Percentiles rank a stretch among this genome's conserved stretches.
phyloP scores from a whole-genome alignment of 2,797 vertebrate species.

The Ibycter americanus region DNA sequence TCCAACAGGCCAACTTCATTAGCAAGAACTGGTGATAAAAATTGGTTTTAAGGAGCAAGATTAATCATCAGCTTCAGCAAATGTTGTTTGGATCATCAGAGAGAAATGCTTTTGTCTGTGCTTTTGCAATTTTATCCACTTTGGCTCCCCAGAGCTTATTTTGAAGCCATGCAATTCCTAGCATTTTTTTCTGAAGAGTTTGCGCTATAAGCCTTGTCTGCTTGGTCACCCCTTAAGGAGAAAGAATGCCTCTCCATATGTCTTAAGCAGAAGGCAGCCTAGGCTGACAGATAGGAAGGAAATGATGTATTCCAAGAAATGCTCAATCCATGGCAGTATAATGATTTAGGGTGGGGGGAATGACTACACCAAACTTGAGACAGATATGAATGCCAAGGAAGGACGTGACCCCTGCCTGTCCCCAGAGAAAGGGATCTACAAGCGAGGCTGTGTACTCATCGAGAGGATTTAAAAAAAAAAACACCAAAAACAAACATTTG shows the following conservation, averaged over 20 bases:
- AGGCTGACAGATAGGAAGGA: constrained; percentile 27
- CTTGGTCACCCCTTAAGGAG: constrained; percentile 52
- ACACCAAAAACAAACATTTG: no score
- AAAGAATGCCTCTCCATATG: constrained; percentile 42
- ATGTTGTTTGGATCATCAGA: neutral
- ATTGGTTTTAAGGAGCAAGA: neutral
- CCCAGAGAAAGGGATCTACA: neutral
- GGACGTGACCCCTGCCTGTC: neutral
- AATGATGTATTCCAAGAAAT: constrained; percentile 41
- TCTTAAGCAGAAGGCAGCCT: constrained; percentile 49
- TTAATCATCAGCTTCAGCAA: neutral
- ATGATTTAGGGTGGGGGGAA: neutral
- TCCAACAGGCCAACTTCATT: neutral
- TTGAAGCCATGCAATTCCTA: neutral
- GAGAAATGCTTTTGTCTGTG: neutral
- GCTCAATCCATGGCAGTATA: neutral
- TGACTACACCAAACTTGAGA: neutral
- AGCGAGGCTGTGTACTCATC: neutral
- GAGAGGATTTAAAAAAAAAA: neutral
- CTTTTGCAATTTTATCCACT: neutral
- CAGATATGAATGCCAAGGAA: neutral
- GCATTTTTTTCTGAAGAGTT: neutral
- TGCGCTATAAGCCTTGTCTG: neutral
- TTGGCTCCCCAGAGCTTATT: neutral
- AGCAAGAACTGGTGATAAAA: neutral